Percentiles rank a stretch among this genome's conserved stretches.
These are phyloP conservation scores for Coelopa frigida DNA, from an alignment of 1,140 invertebrate species.

Conservation along the genomic window DNA sequence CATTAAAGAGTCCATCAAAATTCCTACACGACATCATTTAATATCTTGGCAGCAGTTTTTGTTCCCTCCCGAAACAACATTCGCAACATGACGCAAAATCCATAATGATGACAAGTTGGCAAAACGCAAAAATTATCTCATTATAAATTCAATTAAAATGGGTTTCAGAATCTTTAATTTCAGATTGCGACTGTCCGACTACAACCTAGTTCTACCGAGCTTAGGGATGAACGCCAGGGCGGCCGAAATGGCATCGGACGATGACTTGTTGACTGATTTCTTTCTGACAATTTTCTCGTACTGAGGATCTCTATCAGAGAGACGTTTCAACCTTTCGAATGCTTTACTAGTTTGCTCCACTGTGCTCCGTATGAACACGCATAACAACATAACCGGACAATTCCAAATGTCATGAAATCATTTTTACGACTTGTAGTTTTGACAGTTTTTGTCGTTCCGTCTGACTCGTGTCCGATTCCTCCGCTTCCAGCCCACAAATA, in stretches of 20 bases:
- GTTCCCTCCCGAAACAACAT: conserved; percentile 7
- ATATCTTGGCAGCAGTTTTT: background rate
- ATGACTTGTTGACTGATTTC: too few species aligned
- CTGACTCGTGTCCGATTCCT: background rate
- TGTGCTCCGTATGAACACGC: too few species aligned
- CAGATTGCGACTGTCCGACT: too few species aligned
- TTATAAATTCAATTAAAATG: conserved; percentile 15
- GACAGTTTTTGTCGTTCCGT: conserved; percentile 9
- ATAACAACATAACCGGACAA: conserved; percentile 16
- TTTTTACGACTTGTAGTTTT: conserved; percentile 19
- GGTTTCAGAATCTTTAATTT: too few species aligned
- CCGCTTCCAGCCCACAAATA: background rate
- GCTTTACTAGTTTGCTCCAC: too few species aligned
- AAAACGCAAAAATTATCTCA: conserved; percentile 10
- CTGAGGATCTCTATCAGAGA: too few species aligned
- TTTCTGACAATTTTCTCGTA: too few species aligned
- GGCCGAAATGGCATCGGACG: background rate
- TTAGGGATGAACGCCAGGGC: conserved; percentile 3
- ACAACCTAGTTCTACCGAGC: conserved; percentile 3
- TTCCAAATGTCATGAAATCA: conserved; percentile 18
- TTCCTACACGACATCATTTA: conserved; percentile 5
- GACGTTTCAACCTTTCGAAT: too few species aligned
- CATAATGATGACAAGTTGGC: conserved; percentile 11
- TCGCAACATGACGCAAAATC: too few species aligned
- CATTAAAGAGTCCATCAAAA: conserved; percentile 11